Evolutionary conservation across 2,797 vertebrate genomes (phyloP), one percentile per base, ranked within the genome.

Genomic region (Aviceda leuphotes): DNA sequence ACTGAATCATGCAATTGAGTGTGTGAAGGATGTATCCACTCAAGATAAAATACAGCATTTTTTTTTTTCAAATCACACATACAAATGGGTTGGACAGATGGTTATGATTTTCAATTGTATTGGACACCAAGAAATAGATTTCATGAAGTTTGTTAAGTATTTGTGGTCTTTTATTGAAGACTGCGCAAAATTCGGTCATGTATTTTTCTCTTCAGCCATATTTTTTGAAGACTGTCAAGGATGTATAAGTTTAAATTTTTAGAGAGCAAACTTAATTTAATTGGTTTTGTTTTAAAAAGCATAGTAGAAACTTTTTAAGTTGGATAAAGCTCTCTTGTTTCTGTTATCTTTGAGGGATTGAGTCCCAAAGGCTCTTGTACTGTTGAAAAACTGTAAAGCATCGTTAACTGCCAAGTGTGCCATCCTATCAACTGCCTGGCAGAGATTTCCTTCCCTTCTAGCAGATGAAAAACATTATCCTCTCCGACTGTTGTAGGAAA

Each of bases 151-250:
- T 5, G 2, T 81, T 59, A 63, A 70, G 43, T 73, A 46, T 52
- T 83, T 93, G 87, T 76, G 63, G 47, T 71, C 43, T 84, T 89
- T 55, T 70, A 4, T 41, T 44, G 78, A 87, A 59, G 28, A 16
- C 54, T 41, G 2, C 0, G 1, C 39, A 56, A 73, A 94, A 62
- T 25, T 58, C 0, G 2, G 35, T 46, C 6, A 1, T 21, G 9
- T n/a, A 74, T 41, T 44, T 66, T 68, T 11, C 14, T 22, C 22
- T 44, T 9, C 17, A 30, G 31, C n/a, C 12, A 33, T 43, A 6
- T 19, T 59, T 67, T 81, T 78, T 65, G 35, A 46, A 62, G 35
- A 8, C 20, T 37, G 11, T 90, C 44, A 55, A 82, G 73, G 49
- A 50, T 72, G 19, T 63, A 0, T 3, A 58, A 15, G 20, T 66